These are phyloP conservation scores for Pseudomyrmex sp. DNA, from an alignment of 1,140 invertebrate genomes.

Conservation along the genomic window DNA sequence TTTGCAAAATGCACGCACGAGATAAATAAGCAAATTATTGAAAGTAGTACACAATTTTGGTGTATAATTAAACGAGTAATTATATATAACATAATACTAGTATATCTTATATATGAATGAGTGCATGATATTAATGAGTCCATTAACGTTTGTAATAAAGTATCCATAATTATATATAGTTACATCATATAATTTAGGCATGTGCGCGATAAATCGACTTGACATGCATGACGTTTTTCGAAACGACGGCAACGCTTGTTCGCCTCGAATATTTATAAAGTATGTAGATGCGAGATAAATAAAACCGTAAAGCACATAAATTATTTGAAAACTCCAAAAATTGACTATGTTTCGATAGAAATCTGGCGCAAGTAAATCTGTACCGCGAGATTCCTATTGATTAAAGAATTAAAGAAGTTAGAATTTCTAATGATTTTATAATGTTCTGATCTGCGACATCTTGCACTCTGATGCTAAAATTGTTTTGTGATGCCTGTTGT, in stretches of 20 bases:
- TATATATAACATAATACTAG: conserved; percentile 8
- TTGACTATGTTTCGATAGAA: background rate
- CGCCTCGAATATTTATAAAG: background rate
- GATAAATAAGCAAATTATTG: conserved; percentile 27
- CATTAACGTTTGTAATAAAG: conserved; percentile 33
- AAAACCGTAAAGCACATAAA: background rate
- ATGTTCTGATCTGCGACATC: background rate
- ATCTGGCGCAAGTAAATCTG: background rate
- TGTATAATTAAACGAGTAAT: conserved; percentile 16
- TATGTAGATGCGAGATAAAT: background rate
- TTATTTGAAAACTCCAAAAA: background rate
- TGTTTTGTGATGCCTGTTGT: background rate
- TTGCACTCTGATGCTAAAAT: background rate
- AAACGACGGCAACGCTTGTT: background rate
- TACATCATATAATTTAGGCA: conserved; percentile 36
- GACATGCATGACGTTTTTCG: background rate
- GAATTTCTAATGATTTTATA: background rate
- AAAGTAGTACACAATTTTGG: conserved; percentile 12
- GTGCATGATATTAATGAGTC: conserved; percentile 17
- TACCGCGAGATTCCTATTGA: background rate
- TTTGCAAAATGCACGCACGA: background rate
- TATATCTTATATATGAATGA: conserved; percentile 14
- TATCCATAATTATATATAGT: conserved; percentile 32
- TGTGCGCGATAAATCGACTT: background rate
- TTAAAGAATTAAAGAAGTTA: background rate